phyloP scores from a whole-genome alignment of 2,888 invertebrate genomes.

The Melanchra persicariae region DNA sequence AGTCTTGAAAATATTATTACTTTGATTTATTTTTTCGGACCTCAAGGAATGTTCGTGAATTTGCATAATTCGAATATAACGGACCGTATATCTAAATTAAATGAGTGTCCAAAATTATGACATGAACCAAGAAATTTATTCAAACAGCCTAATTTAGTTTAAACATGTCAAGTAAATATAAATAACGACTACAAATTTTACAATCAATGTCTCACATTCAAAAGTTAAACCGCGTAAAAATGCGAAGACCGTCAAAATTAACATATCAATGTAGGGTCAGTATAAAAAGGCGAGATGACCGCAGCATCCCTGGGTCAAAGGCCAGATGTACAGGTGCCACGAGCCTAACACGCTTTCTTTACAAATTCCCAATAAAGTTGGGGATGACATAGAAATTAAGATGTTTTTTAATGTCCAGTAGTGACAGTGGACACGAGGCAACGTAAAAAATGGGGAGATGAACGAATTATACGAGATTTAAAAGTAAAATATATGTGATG shows the following conservation, averaged over 20 bases:
- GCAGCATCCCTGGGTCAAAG: constrained; percentile 68
- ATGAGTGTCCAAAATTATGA: constrained; percentile 57
- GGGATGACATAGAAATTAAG: constrained; percentile 67
- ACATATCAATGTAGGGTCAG: constrained; percentile 64
- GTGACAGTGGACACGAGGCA: constrained; percentile 67
- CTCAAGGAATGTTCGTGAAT: constrained; percentile 32
- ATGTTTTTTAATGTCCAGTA: constrained; percentile 67
- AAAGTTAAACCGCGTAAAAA: constrained; percentile 55
- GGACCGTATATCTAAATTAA: constrained; percentile 30
- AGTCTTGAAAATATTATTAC: constrained; percentile 61
- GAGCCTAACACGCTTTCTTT: constrained; percentile 69
- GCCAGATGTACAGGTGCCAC: constrained; percentile 62
- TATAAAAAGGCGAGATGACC: constrained; percentile 65
- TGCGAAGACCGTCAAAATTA: constrained; percentile 57
- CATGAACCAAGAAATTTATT: constrained; percentile 61
- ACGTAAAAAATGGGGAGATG: constrained; percentile 67
- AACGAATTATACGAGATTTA: constrained; percentile 60
- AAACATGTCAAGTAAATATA: constrained; percentile 45
- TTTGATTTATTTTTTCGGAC: constrained; percentile 51
- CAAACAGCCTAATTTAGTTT: constrained; percentile 60
- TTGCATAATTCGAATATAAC: constrained; percentile 58
- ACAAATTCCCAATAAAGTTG: constrained; percentile 63
- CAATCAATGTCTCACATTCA: constrained; percentile 55
- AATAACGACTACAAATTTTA: constrained; percentile 61
- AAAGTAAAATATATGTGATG: constrained; percentile 64